Conservation (phyloP, 1,140 invertebrate species). For the Pemphigus obesinymphae region DNA sequence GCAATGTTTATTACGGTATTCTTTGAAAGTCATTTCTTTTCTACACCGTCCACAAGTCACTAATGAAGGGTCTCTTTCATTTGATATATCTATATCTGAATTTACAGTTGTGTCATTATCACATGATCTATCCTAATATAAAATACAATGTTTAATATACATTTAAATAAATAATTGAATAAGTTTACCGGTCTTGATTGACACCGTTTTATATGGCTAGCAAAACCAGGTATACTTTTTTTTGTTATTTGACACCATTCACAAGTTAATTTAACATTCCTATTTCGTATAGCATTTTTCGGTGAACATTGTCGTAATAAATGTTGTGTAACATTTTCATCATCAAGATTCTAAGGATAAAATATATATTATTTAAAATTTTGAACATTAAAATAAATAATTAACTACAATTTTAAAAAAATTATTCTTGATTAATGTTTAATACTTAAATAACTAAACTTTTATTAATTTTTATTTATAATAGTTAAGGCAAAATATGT, state of each 20-base stretch:
- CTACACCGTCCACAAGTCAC: constrained; percentile 42
- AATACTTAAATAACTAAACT: too few species aligned
- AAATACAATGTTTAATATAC: neutral
- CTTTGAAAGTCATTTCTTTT: constrained; percentile 39
- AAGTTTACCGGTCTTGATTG: constrained; percentile 46
- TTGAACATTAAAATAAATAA: neutral
- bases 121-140: constrained; percentile 7
- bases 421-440: too few species aligned
- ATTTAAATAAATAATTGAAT: neutral
- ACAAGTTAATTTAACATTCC: constrained; percentile 52
- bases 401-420: neutral
- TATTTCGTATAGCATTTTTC: neutral
- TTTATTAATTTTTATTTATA: too few species aligned
- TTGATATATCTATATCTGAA: neutral
- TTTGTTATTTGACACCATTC: constrained; percentile 56
- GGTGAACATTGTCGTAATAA: neutral
- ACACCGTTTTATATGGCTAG: constrained; percentile 61
- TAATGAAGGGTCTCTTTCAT: neutral
- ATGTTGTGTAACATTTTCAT: neutral
- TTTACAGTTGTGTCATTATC: neutral
- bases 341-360: constrained; percentile 14
- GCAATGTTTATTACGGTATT: constrained; percentile 33
- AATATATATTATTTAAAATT: too few species aligned
- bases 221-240: constrained; percentile 58
- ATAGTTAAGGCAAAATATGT: too few species aligned